Evolutionary conservation across 2,113 vertebrate genomes (phyloP), one percentile per base, ranked within the genome.

Genomic region (Stercorarius parasiticus): DNA sequence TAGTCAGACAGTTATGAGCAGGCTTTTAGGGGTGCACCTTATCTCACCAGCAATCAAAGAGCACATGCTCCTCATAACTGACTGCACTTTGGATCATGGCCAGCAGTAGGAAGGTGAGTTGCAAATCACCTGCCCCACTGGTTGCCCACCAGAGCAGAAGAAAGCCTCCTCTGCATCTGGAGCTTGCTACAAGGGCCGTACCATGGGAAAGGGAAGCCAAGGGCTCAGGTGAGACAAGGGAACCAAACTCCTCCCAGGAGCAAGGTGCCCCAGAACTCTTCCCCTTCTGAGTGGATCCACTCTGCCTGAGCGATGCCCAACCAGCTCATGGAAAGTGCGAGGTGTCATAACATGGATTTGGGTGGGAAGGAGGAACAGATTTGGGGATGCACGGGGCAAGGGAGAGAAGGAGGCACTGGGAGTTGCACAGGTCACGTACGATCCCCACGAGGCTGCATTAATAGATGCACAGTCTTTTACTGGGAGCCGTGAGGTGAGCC

Each of bases 381-480:
- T 4, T 62, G 15, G 38, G 32, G 38, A 38, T 27, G 21, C 38
- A 52, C 17, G 26, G 25, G 45, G 8, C 32, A 43, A 34, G 27
- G 38, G 15, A 69, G 16, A 50, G 36, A 70, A 53, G 13, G 55
- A 34, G 18, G 29, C 58, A 42, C 25, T 38, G 65, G 27, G 19
- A 71, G 22, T 40, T 47, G 49, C 17, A 10, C 8, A 23, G 47
- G 40, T 47, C 34, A 52, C 27, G 8, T 23, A 45, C 1, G 6
- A 19, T 55, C 34, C 36, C 14, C 2, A 1, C 0, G 7, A 47
- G 13, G 15, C 23, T 83, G 29, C 29, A n/a, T 40, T 38, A 67
- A 52, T 22, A 61, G 38, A 34, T 36, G 18, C 8, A 45, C 0
- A 2, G 11, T 50, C 59, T 58, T n/a, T 73, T 50, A 50, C 0